Evolutionary conservation across 1,140 invertebrate genomes (phyloP).

Genomic region (Sycophila sp.): DNA sequence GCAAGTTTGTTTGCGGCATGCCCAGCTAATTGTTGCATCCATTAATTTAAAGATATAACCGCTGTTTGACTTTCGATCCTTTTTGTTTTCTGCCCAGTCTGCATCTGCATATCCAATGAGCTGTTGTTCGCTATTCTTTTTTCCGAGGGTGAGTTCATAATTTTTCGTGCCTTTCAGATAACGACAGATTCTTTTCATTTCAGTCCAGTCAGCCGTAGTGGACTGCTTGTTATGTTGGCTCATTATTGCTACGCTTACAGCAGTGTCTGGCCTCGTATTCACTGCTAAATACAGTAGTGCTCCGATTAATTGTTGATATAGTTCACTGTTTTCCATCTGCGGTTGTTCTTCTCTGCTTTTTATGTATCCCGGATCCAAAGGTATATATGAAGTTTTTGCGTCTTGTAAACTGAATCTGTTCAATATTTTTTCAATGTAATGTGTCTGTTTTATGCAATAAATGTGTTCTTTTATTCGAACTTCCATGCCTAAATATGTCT

Average conservation of each 20-base stretch:
- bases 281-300: neutral
- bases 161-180: conserved; percentile 42
- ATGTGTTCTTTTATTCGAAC: neutral
- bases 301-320: neutral
- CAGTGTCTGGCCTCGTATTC: neutral
- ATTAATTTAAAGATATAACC: neutral
- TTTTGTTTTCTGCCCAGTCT: conserved; percentile 41
- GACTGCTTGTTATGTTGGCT: conserved; percentile 44
- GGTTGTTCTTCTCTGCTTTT: neutral
- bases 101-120: conserved; percentile 38
- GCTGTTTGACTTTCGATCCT: conserved; percentile 27
- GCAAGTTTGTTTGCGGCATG: too few relatives aligned
- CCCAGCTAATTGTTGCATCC: neutral
- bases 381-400: neutral
- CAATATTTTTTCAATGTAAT: neutral
- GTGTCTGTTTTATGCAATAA: neutral
- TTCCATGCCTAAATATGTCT: too few relatives aligned
- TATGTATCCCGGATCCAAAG: neutral
- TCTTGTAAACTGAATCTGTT: neutral
- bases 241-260: conserved; percentile 44
- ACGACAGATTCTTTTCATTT: conserved; percentile 41
- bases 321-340: neutral
- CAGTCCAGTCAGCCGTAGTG: conserved; percentile 39
- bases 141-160: conserved; percentile 1
- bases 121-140: neutral